Conservation (phyloP, 2,888 invertebrate species). For the Limnephilus rhombicus region DNA sequence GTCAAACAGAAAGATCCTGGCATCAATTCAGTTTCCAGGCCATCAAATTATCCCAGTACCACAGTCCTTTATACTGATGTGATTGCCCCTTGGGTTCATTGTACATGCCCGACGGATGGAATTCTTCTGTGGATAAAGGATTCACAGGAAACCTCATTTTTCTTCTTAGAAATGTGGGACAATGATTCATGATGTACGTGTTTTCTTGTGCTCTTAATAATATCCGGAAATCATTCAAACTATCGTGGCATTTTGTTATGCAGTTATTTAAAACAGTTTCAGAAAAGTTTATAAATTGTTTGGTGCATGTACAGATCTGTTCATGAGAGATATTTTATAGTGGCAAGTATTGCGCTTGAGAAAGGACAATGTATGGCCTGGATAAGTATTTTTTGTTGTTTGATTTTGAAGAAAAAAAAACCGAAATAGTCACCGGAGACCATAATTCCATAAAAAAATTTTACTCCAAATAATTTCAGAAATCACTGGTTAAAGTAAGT, state of each 20-base stretch:
- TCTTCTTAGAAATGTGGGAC: slow-evolving; percentile 19
- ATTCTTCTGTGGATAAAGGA: slow-evolving; percentile 47
- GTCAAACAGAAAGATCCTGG: slow-evolving; percentile 11
- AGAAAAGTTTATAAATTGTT: neutral
- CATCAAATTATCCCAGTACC: slow-evolving; percentile 25
- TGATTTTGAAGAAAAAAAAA: too few species aligned
- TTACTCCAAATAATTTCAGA: too few species aligned
- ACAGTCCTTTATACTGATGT: slow-evolving; percentile 39
- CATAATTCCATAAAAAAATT: too few species aligned
- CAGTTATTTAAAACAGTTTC: neutral
- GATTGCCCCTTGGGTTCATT: slow-evolving; percentile 43
- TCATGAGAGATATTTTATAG: too few species aligned
- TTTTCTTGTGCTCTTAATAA: neutral
- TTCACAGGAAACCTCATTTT: slow-evolving; percentile 28
- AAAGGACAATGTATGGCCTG: too few species aligned
- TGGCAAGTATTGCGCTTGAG: too few species aligned
- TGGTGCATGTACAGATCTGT: too few species aligned
- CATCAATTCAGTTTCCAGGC: slow-evolving; percentile 19
- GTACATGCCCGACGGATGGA: slow-evolving; percentile 25
- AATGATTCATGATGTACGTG: neutral
- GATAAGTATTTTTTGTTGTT: too few species aligned
- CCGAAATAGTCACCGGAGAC: too few species aligned
- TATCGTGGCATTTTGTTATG: neutral
- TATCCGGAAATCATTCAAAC: neutral
- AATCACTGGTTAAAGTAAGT: too few species aligned